Base-by-base conservation (phyloP, 2,888 invertebrate species). In the Perithous albicinctus region DNA sequence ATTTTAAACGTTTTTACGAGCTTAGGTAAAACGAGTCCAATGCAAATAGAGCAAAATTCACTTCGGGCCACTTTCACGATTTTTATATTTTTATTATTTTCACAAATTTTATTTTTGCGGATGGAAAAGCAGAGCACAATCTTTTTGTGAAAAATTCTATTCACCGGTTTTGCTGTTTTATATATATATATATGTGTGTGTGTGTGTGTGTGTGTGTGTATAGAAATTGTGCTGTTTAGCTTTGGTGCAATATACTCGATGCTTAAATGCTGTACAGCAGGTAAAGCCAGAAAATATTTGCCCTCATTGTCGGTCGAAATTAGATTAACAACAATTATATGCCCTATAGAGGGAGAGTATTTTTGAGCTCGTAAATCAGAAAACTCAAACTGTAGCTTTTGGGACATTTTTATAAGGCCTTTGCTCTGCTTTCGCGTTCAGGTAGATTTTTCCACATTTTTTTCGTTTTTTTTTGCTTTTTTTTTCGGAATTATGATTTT, bases 1-100 rank as follows among this genome's bases (percentile, higher is more conserved):
- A 77, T 80, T 79, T 80, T 78, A 79, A 79, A 82, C 82, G 78
- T 81, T 81, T 81, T 81, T 81, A 81, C 81, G 64, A 81, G 63
- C 56, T 74, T 64, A 64, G 73, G 78, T 56, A 70, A 78, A 81
- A 64, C 69, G 73, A 54, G 69, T 77, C 35, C 61, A 35, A 2
- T 3, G 32, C 2, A 59, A 32, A 32, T 12, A 32, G 15, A 59
- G 59, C 23, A 8, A 72, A 59, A 23, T 23, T 26, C 46, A 23
- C 20, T 6, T 35, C 1, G 1, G 32, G n/a, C 18, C 46, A 6
- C 15, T 15, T 26, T 29, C 3, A 35, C 6, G n/a, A 41, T 81
- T 77, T 77, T 77, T 77, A 81, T 77, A 81, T 73, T 81, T 81
- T 81, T 81, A 81, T 81, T 73, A 67, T 79, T 74, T 61, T 73